phyloP scores from a whole-genome alignment of 1,140 invertebrate genomes.

The Tribolium castaneum region DNA sequence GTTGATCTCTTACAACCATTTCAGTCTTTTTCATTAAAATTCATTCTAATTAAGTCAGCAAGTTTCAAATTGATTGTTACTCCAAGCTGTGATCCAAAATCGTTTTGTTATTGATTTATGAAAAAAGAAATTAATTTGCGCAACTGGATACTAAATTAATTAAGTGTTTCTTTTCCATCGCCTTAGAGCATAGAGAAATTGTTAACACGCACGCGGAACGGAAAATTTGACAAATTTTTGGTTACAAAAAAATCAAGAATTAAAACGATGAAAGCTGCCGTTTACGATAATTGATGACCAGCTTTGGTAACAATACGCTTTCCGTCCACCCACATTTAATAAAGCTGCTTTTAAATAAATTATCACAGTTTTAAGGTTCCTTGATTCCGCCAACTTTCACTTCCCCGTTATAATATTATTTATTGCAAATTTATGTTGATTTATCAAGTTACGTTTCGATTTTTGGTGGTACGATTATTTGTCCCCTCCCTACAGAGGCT shows the following conservation, averaged over 20 bases:
- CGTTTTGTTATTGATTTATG: slow-evolving; percentile 2
- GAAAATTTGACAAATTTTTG: not conserved
- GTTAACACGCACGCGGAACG: not conserved
- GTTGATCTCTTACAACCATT: slow-evolving; percentile 9
- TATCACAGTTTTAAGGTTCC: slow-evolving; percentile 32
- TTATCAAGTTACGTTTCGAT: slow-evolving; percentile 27
- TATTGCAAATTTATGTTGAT: slow-evolving; percentile 33
- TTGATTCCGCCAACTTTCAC: slow-evolving; percentile 23
- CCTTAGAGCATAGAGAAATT: slow-evolving; percentile 4
- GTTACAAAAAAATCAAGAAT: not conserved
- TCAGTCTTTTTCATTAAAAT: slow-evolving; percentile 9
- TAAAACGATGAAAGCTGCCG: too few relatives aligned
- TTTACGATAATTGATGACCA: too few relatives aligned
- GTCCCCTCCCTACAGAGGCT: not conserved
- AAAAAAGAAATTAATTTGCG: not conserved
- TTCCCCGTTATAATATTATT: slow-evolving; percentile 33
- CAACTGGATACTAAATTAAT: not conserved
- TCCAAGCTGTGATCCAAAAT: not conserved
- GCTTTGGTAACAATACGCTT: not conserved
- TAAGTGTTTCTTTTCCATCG: slow-evolving; percentile 13
- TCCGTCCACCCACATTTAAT: not conserved
- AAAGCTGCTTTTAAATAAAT: slow-evolving; percentile 17
- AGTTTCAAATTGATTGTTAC: not conserved
- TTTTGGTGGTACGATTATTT: slow-evolving; percentile 15
- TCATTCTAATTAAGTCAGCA: not conserved